Evolutionary conservation across 2,888 invertebrate genomes (phyloP), one percentile per base, ranked within the genome.

Genomic region (Seira sanloemensis): DNA sequence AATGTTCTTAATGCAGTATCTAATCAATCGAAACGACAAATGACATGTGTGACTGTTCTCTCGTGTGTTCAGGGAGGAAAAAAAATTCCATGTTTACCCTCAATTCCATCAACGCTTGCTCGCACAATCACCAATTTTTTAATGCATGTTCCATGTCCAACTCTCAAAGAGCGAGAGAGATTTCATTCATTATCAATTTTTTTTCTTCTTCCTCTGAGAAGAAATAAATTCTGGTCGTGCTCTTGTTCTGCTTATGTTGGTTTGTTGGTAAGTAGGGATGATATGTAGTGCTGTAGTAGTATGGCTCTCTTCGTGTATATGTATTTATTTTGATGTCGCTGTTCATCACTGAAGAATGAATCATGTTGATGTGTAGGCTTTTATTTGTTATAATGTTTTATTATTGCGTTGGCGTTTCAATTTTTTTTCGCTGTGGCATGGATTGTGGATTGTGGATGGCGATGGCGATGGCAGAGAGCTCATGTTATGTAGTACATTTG

Each of bases 121-220:
- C 19, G 19, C 62, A 62, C 73, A 73, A 5, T 58, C 46, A 62
- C 18, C 66, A 79, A 79, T 73, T 67, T 54, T 73, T 79, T 79
- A 79, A 79, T 79, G 79, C 79, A 79, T 79, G 79, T 79, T 79
- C 79, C 79, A 74, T 79, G 79, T 79, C 79, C 79, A 79, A 37
- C 73, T 79, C 71, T 79, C 67, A 37, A 50, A n/a, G 69, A 7
- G 37, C 24, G 68, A 77, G 68, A 37, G 37, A 37, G 23, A 18
- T 73, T 79, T 79, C 79, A 79, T 79, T 79, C 74, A 79, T 79
- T 79, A 79, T 79, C 79, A 79, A 79, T 79, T 79, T 79, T 37
- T 37, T 37, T 37, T n/a, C n/a, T n/a, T n/a, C n/a, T 37, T 37
- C 37, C 12, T 37, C 12, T 7, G 79, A 73, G 79, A 79, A 79